phyloP scores from a whole-genome alignment of 2,113 vertebrate species.

The Brevimyrus niger region DNA sequence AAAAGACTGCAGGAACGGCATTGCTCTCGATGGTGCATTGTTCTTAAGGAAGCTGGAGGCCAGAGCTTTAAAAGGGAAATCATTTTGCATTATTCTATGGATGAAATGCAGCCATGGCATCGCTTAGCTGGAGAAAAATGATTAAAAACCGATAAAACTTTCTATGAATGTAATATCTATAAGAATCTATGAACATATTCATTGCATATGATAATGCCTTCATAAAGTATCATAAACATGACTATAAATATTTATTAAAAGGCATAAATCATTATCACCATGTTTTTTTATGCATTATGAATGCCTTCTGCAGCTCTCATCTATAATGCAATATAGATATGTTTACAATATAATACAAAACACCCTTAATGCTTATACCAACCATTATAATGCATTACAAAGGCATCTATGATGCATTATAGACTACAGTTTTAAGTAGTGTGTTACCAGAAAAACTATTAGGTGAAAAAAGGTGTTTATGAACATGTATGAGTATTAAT shows the following conservation, averaged over 20 bases:
- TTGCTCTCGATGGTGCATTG: constrained; percentile 16
- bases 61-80: constrained; percentile 20
- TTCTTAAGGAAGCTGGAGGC: constrained; percentile 28
- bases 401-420: not conserved
- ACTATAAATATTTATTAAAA: too few species aligned
- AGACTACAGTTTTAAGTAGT: not conserved
- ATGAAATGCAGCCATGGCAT: not conserved
- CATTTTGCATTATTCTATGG: constrained; percentile 21
- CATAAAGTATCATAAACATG: not conserved
- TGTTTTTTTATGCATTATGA: not conserved
- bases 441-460: not conserved
- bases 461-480: not conserved
- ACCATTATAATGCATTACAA: not conserved
- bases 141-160: not conserved
- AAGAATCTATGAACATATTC: not conserved
- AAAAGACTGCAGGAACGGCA: not conserved
- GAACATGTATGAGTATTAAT: not conserved
- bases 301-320: not conserved
- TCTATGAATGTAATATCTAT: not conserved
- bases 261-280: too few species aligned
- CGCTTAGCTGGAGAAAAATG: not conserved
- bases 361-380: not conserved
- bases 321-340: not conserved
- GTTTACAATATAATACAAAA: not conserved
- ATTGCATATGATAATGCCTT: not conserved